Base-by-base conservation (phyloP, 2,888 invertebrate species). In the Alloplasta piceator region DNA sequence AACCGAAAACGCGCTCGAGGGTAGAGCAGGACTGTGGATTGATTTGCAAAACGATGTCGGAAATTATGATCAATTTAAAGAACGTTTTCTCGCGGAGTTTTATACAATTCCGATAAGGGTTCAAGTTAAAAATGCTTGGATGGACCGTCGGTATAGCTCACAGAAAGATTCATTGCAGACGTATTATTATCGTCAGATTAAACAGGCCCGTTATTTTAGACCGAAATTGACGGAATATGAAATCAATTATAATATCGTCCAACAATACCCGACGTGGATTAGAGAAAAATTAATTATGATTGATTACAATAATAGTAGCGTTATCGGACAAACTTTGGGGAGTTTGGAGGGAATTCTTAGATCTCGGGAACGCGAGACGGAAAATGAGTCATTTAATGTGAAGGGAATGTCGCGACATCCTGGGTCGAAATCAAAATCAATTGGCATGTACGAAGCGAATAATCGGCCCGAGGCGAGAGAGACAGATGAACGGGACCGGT, bases 171-270 rank as follows among this genome's bases (percentile, higher is more conserved):
- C 61, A 2, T 14, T 70, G 6, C 67, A 76, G 16, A 67, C 41
- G 3, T 76, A 72, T 61, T 71, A 43, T 64, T 80, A 75, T 46
- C 39, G 36, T 0, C 80, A 80, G 58, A 5, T 75, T 5, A 70
- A 74, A 46, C 64, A 78, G 26, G 67, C 76, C n/a, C 64, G 63
- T 50, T 80, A 71, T 60, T 67, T 67, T 16, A 16, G 7, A 1
- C 67, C 67, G 1, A 12, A 41, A 16, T 10, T 67, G 0, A 55
- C 55, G 1, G 26, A 55, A 16, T 67, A 67, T 7, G 67, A 67
- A 26, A 10, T 55, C 3, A 67, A 55, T 52, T 66, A 52, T 16
- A 14, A 38, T 14, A 66, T 52, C 10, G 39, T 66, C 2, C 66
- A 66, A 10, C 68, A 56, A 14, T 66, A 39, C 5, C 52, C 66